Evolutionary conservation across 2,888 invertebrate genomes (phyloP).

Genomic region (Morpho achilles): DNA sequence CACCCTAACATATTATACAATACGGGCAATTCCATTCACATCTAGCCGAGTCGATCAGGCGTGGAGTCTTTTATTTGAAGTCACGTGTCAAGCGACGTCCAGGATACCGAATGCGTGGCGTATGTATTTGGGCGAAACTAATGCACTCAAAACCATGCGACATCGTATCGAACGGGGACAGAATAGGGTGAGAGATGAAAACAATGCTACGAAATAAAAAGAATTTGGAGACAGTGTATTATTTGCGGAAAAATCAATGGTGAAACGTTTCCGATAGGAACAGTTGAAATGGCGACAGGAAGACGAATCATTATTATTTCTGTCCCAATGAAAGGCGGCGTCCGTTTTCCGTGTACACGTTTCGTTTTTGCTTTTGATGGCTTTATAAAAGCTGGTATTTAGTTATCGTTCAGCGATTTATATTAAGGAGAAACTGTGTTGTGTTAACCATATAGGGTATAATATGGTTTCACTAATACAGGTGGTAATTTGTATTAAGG

Average conservation of each 20-base stretch:
- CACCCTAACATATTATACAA: conserved; percentile 63
- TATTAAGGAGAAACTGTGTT: neutral
- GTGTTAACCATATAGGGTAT: no score
- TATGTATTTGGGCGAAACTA: conserved; percentile 72
- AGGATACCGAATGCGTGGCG: conserved; percentile 63
- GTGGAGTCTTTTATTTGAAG: conserved; percentile 73
- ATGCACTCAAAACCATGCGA: conserved; percentile 74
- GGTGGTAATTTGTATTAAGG: no score
- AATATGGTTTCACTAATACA: no score
- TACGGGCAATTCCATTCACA: conserved; percentile 74
- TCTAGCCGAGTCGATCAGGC: conserved; percentile 66
- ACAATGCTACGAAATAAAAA: conserved; percentile 35
- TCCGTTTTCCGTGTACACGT: conserved; percentile 49
- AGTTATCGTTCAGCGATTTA: conserved; percentile 46
- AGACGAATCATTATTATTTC: conserved; percentile 71
- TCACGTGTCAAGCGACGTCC: conserved; percentile 69
- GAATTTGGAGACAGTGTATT: conserved; percentile 53
- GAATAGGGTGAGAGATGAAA: conserved; percentile 34
- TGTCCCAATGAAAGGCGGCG: conserved; percentile 57
- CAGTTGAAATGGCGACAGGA: conserved; percentile 55
- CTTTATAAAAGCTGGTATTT: conserved; percentile 68
- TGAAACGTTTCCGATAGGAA: conserved; percentile 62
- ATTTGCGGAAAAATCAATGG: conserved; percentile 78
- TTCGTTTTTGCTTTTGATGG: conserved; percentile 56
- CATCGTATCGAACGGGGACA: conserved; percentile 40